Conservation (phyloP, 2,888 invertebrate species). For the Eupithecia abbreviata region DNA sequence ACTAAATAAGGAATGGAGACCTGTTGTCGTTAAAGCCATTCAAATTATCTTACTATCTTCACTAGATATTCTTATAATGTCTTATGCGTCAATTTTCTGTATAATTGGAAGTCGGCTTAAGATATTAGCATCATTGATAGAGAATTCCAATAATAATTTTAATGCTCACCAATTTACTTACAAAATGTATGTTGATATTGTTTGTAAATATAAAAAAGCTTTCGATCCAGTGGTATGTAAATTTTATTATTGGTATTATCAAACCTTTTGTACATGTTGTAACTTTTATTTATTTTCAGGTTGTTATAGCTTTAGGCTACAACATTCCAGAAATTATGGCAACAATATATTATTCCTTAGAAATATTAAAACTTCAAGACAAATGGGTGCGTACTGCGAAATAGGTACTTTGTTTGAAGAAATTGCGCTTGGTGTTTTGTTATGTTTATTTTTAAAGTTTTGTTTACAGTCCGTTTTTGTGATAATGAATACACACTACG, state of each 20-base stretch:
- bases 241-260: not conserved
- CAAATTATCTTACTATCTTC: not conserved
- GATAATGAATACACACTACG: not conserved
- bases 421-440: too few relatives aligned
- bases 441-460: not conserved
- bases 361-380: not conserved
- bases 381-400: not conserved
- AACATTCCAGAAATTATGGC: conserved; percentile 1
- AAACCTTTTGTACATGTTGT: not conserved
- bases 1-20: not conserved
- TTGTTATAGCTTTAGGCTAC: not conserved
- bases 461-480: not conserved
- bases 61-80: not conserved
- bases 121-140: not conserved
- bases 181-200: conserved; percentile 28
- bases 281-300: not conserved
- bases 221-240: conserved; percentile 29
- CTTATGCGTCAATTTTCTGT: not conserved
- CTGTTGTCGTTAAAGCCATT: not conserved
- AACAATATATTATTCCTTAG: not conserved
- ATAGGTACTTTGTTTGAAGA: too few relatives aligned
- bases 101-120: not conserved
- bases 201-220: conserved; percentile 22
- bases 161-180: conserved; percentile 19
- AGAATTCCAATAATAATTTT: not conserved